A percentile compares a stretch with the other conserved stretches of the same genome.
Evolutionary conservation across 2,113 vertebrate genomes (phyloP).

Genomic region (Thamnophis sirtalis): DNA sequence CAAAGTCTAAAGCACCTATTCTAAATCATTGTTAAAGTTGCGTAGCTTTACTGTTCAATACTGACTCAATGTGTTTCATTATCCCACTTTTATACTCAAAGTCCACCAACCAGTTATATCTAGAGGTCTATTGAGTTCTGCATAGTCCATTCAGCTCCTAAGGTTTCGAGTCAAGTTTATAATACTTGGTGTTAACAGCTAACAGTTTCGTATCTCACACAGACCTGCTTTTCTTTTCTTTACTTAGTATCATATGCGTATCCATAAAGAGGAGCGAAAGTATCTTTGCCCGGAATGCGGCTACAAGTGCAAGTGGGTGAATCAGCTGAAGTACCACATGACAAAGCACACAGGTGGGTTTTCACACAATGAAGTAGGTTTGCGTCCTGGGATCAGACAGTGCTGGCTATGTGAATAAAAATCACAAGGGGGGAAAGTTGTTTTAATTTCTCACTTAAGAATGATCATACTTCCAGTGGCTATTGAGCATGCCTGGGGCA

Average conservation of each 20-base stretch:
- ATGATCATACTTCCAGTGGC: background rate
- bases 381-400: too few relatives aligned
- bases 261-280: slow-evolving; percentile 92
- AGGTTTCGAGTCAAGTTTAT: background rate
- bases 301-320: slow-evolving; percentile 99
- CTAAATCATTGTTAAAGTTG: background rate
- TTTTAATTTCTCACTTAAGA: background rate
- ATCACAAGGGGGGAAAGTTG: background rate
- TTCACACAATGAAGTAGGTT: too few relatives aligned
- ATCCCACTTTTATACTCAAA: background rate
- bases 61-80: background rate
- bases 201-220: background rate
- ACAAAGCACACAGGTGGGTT: slow-evolving; percentile 90
- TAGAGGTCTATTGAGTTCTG: background rate
- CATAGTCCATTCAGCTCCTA: background rate
- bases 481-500: background rate
- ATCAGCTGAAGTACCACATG: slow-evolving; percentile 98
- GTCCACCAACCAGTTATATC: background rate
- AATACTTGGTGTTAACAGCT: background rate
- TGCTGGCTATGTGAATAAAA: background rate
- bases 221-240: background rate
- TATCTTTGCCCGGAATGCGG: slow-evolving; percentile 95
- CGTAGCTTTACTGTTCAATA: background rate
- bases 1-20: background rate
- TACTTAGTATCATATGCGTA: slow-evolving; percentile 91